phyloP scores from a whole-genome alignment of 2,888 invertebrate species.

The Coenonympha arcania region DNA sequence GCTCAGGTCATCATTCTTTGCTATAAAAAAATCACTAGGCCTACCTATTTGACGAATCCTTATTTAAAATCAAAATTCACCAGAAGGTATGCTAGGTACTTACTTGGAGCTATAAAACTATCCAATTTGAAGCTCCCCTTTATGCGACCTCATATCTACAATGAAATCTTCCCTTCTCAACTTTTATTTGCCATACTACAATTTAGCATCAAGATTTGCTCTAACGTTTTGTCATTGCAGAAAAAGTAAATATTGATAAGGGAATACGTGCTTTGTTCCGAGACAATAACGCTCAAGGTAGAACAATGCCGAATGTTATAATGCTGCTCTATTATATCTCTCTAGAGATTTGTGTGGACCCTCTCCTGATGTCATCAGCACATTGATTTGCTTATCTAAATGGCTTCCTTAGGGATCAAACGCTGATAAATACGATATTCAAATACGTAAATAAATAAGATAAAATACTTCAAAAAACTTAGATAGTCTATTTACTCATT shows the following conservation, averaged over 20 bases:
- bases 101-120: background rate
- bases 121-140: slow-evolving; percentile 5
- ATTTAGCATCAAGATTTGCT: slow-evolving; percentile 16
- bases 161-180: slow-evolving; percentile 14
- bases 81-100: background rate
- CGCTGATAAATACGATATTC: background rate
- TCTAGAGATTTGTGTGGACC: slow-evolving; percentile 16
- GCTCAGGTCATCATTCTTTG: no score
- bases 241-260: slow-evolving; percentile 1
- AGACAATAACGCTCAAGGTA: slow-evolving; percentile 2
- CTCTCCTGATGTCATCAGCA: slow-evolving; percentile 13
- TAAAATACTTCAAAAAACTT: background rate
- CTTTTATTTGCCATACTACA: slow-evolving; percentile 15
- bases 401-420: background rate
- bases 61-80: no score
- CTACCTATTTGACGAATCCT: no score
- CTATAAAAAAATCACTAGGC: no score
- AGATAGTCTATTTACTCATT: background rate
- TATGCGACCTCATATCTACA: slow-evolving; percentile 13
- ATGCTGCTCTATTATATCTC: slow-evolving; percentile 4
- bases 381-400: slow-evolving; percentile 10
- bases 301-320: slow-evolving; percentile 1
- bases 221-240: slow-evolving; percentile 5
- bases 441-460: background rate
- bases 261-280: slow-evolving; percentile 3